Evolutionary conservation across 2,888 invertebrate species (phyloP).

Genomic region (Cantharis lateralis): DNA sequence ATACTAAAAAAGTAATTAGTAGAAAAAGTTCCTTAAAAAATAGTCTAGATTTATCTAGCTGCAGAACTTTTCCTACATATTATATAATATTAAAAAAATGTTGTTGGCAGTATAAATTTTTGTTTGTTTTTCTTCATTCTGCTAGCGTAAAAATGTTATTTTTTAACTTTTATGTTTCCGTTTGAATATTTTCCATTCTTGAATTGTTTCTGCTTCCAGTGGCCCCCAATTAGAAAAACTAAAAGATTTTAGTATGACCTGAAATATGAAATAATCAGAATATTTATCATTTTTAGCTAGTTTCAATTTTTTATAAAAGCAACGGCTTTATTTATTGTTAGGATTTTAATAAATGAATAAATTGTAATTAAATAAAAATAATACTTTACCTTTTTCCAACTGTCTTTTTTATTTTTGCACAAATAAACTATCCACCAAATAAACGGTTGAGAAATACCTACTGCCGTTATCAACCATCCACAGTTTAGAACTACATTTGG

Average conservation of each 20-base stretch:
- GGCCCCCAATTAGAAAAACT: constrained; percentile 33
- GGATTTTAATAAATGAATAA: no score
- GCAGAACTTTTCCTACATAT: no score
- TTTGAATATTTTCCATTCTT: constrained; percentile 37
- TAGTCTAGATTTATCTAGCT: no score
- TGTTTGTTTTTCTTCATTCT: neutral
- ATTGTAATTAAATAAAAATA: neutral
- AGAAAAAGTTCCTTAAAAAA: no score
- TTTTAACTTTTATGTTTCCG: constrained; percentile 9
- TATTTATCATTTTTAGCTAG: no score
- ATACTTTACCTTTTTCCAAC: neutral
- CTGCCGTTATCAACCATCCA: constrained; percentile 59
- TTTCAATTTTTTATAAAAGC: no score
- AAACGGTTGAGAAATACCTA: constrained; percentile 59
- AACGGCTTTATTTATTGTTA: no score
- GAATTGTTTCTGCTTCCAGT: constrained; percentile 17
- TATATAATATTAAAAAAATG: neutral
- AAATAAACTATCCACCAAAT: constrained; percentile 55
- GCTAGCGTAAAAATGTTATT: neutral
- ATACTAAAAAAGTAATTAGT: no score
- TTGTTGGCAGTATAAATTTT: neutral
- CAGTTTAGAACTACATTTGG: constrained; percentile 63
- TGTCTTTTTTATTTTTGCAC: constrained; percentile 18
- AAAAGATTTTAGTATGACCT: constrained; percentile 32
- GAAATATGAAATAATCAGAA: neutral